Percentiles rank a stretch among this genome's conserved stretches.
Evolutionary conservation across 2,113 vertebrate species (phyloP).

Genomic region (Morone saxatilis): DNA sequence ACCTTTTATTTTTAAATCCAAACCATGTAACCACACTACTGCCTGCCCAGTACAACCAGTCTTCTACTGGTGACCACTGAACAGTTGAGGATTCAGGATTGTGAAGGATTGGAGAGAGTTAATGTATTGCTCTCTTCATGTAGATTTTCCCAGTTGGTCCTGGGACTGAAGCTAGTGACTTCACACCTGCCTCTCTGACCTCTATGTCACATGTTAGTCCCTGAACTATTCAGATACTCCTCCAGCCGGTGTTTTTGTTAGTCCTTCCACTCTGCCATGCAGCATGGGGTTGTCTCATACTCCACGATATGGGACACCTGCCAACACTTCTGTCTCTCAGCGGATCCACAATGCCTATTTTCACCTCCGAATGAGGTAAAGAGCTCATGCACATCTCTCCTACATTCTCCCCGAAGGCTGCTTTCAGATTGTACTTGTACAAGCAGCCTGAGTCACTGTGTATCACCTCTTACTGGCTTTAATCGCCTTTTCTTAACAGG

Average conservation of each 20-base stretch:
- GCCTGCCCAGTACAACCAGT: not conserved
- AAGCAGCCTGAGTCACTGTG: conserved; percentile 29
- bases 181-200: conserved; percentile 39
- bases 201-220: conserved; percentile 25
- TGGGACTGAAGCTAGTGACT: conserved; percentile 2
- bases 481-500: conserved; percentile 37
- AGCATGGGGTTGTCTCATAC: conserved; percentile 52
- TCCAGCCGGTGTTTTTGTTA: conserved; percentile 38
- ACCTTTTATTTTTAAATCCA: not conserved
- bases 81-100: not conserved
- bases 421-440: conserved; percentile 30
- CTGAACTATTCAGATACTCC: conserved; percentile 18
- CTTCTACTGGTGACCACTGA: not conserved
- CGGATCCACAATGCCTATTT: conserved; percentile 62
- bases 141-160: not conserved
- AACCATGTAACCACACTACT: not conserved
- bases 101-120: not conserved
- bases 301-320: conserved; percentile 55
- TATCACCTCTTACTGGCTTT: conserved; percentile 26
- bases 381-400: conserved; percentile 16
- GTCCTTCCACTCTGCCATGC: conserved; percentile 24
- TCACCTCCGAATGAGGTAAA: conserved; percentile 71
- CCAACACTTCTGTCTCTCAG: conserved; percentile 62
- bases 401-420: conserved; percentile 19
- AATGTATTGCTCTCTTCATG: not conserved